Conservation (phyloP, 2,888 invertebrate genomes). For the Eupithecia dodoneata region DNA sequence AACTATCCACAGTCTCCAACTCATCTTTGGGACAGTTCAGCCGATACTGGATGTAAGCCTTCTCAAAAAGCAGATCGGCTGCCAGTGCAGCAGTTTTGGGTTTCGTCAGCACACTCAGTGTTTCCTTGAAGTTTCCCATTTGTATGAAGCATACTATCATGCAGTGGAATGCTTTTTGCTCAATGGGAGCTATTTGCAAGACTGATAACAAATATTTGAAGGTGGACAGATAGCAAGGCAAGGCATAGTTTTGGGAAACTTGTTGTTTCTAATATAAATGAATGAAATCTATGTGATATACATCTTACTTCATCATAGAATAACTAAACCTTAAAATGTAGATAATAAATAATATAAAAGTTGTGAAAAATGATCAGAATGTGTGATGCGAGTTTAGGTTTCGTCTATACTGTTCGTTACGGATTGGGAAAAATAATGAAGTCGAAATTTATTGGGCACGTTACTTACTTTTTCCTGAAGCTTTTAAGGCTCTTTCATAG, state of each 20-base stretch:
- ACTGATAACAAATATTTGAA: constrained; percentile 84
- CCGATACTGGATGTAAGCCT: constrained; percentile 97
- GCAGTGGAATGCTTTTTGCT: constrained; percentile 94
- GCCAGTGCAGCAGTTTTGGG: constrained; percentile 73
- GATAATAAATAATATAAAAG: background rate
- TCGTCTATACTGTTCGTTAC: constrained; percentile 21
- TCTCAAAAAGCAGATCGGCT: constrained; percentile 90
- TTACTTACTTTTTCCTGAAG: constrained; percentile 93
- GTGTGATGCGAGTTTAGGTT: constrained; percentile 10
- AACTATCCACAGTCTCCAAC: constrained; percentile 89
- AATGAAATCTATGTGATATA: background rate
- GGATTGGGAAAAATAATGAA: background rate
- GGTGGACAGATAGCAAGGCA: background rate
- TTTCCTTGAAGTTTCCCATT: constrained; percentile 95
- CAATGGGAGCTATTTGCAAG: constrained; percentile 92
- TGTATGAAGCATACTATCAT: constrained; percentile 96
- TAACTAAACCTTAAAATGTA: background rate
- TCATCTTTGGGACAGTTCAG: constrained; percentile 94
- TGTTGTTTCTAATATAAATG: background rate
- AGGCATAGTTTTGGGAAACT: background rate
- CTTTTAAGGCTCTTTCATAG: constrained; percentile 95
- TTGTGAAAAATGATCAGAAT: background rate
- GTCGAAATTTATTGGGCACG: constrained; percentile 16
- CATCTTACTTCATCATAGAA: background rate
- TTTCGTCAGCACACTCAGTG: constrained; percentile 84